Percentiles rank a stretch among this genome's conserved stretches.
These are phyloP conservation scores for Tineola bisselliella DNA, from an alignment of 2,888 invertebrate species.

Conservation along the genomic window DNA sequence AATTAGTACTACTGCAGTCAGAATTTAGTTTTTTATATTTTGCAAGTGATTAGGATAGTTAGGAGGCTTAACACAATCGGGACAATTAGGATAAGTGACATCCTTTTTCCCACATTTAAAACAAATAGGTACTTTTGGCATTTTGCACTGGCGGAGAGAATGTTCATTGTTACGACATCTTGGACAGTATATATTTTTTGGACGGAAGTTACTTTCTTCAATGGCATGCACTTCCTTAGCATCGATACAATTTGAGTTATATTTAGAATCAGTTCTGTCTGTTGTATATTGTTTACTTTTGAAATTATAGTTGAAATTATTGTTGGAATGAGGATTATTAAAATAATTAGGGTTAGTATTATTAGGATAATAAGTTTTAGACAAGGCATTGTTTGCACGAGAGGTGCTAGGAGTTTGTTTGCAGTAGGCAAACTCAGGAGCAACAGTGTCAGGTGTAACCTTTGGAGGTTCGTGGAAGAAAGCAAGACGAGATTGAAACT, in stretches of 20 bases:
- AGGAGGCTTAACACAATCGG: background rate
- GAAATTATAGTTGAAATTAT: background rate
- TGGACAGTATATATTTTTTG: background rate
- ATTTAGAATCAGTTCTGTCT: too few relatives aligned
- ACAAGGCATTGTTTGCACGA: background rate
- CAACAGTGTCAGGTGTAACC: background rate
- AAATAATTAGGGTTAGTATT: background rate
- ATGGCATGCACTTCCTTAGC: too few relatives aligned
- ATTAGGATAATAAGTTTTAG: background rate
- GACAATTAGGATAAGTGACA: background rate
- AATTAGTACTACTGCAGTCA: slow-evolving; percentile 2
- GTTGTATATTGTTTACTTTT: background rate
- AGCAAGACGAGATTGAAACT: background rate
- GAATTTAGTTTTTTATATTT: background rate
- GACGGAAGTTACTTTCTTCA: too few relatives aligned
- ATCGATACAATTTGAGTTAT: too few relatives aligned
- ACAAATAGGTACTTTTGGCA: too few relatives aligned
- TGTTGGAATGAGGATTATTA: background rate
- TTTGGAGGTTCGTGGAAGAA: too few relatives aligned
- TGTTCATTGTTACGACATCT: background rate
- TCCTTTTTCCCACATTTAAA: background rate
- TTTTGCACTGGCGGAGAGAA: background rate
- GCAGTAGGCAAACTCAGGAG: background rate
- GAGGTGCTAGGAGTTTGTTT: background rate
- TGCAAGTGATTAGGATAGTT: too few relatives aligned